Evolutionary conservation across 2,797 vertebrate genomes (phyloP).

Genomic region (Balearica regulorum): DNA sequence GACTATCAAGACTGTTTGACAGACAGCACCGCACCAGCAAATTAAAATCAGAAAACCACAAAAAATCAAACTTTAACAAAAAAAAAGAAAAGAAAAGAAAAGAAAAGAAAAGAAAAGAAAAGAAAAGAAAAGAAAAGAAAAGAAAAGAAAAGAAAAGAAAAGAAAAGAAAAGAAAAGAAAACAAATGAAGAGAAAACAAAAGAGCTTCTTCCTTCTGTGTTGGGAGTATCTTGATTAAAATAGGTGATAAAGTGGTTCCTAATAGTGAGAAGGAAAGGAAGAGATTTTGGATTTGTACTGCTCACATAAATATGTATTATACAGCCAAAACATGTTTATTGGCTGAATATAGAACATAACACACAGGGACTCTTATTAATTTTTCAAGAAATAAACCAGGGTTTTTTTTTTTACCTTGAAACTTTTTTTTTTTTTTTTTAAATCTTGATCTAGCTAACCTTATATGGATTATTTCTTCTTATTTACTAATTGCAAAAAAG

Average conservation of each 20-base stretch:
- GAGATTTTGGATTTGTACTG: background rate
- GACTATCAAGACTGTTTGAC: background rate
- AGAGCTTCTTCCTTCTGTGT: background rate
- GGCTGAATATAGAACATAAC: background rate
- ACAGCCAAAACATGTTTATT: background rate
- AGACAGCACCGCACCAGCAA: background rate
- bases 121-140: too few species aligned
- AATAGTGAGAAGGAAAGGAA: background rate
- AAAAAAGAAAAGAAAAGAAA: slow-evolving; percentile 8
- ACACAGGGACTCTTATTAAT: background rate
- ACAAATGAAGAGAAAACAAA: background rate
- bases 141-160: too few species aligned
- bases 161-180: background rate
- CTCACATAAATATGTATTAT: background rate
- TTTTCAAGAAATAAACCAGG: background rate
- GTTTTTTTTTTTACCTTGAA: background rate
- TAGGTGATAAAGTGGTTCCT: background rate
- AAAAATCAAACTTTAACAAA: background rate
- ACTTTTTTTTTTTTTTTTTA: background rate
- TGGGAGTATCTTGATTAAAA: background rate
- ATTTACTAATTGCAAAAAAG: background rate
- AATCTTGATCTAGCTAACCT: background rate
- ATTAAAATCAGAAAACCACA: background rate
- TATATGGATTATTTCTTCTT: background rate
- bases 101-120: background rate